A percentile compares a stretch with the other conserved stretches of the same genome.
These are phyloP conservation scores for Caerostris extrusa DNA, from an alignment of 1,140 invertebrate genomes.

Conservation along the genomic window DNA sequence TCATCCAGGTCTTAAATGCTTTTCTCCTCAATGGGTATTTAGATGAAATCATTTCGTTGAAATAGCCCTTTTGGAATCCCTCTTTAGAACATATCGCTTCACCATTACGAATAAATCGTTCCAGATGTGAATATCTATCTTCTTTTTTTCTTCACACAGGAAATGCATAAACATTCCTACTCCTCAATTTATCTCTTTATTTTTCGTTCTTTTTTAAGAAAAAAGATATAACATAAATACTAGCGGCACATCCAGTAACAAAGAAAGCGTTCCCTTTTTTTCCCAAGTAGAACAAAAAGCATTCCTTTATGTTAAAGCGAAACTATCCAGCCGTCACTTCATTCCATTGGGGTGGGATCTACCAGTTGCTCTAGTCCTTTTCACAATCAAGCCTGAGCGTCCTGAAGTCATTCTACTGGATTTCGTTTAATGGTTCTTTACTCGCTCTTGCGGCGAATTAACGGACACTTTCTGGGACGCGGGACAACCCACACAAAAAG, in stretches of 20 bases:
- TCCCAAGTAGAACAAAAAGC: conserved; percentile 3
- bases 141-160: not conserved
- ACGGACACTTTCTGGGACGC: conserved; percentile 46
- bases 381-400: not conserved
- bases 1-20: not conserved
- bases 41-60: not conserved
- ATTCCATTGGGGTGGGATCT: not conserved
- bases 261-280: conserved; percentile 12
- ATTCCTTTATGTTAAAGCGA: conserved; percentile 20
- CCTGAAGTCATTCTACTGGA: conserved; percentile 18
- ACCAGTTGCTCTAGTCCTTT: conserved; percentile 47
- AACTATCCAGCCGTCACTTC: conserved; percentile 12
- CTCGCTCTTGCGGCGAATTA: conserved; percentile 47
- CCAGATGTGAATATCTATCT: not conserved
- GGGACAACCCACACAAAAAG: conserved; percentile 48
- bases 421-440: conserved; percentile 57
- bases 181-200: not conserved
- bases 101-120: not conserved
- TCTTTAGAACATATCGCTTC: not conserved
- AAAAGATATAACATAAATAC: not conserved
- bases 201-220: not conserved
- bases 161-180: not conserved
- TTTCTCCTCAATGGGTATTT: not conserved
- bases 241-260: not conserved
- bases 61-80: not conserved